Evolutionary conservation across 2,113 vertebrate genomes (phyloP).

Genomic region (Corythoichthys intestinalis): DNA sequence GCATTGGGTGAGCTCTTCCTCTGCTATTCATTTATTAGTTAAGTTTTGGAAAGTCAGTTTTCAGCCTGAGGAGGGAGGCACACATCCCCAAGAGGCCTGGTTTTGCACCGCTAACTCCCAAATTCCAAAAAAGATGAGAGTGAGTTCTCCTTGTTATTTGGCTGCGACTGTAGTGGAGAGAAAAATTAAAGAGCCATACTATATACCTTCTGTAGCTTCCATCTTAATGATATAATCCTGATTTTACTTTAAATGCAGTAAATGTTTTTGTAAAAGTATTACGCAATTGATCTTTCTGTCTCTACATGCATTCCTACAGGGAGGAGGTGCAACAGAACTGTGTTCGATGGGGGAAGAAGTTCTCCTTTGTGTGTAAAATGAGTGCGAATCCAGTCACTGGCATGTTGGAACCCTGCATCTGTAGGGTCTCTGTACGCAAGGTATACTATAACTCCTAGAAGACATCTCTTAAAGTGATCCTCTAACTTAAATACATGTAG

Average conservation of each 20-base stretch:
- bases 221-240: neutral
- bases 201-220: neutral
- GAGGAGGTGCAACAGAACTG: constrained; percentile 63
- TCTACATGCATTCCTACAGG: constrained; percentile 24
- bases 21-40: neutral
- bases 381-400: constrained; percentile 38
- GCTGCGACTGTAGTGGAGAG: neutral
- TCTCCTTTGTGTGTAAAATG: constrained; percentile 59
- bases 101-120: neutral
- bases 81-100: neutral
- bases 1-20: neutral
- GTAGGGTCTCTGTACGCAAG: constrained; percentile 61
- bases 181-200: neutral
- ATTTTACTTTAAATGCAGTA: too few species aligned
- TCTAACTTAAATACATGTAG: too few species aligned
- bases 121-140: neutral
- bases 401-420: constrained; percentile 56
- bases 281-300: neutral
- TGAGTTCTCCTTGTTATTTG: neutral
- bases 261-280: neutral
- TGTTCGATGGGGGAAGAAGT: constrained; percentile 57
- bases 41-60: neutral
- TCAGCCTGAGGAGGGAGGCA: neutral
- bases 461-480: neutral
- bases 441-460: constrained; percentile 33